A percentile compares a stretch with the other conserved stretches of the same genome.
These are phyloP conservation scores for Chelonus formosanus DNA, from an alignment of 2,888 invertebrate species.

Conservation along the genomic window DNA sequence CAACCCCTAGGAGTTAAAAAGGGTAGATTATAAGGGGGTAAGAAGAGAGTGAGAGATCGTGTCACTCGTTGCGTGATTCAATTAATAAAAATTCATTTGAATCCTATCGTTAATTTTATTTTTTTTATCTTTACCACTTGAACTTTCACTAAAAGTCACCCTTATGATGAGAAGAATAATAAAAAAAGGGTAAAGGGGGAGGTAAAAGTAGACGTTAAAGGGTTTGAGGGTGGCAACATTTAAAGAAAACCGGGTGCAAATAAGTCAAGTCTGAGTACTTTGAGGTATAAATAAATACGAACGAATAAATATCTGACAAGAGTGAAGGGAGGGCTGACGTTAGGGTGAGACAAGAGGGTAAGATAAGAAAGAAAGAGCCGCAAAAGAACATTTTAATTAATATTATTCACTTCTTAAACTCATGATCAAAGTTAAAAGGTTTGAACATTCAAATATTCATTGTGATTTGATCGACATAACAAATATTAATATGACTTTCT, in stretches of 20 bases:
- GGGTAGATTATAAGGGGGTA: not conserved
- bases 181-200: conserved; percentile 19
- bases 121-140: too few relatives aligned
- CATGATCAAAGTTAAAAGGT: conserved; percentile 54
- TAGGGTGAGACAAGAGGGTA: conserved; percentile 14
- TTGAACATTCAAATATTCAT: too few relatives aligned
- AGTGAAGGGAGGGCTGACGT: conserved; percentile 49
- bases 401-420: conserved; percentile 62
- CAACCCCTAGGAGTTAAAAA: conserved; percentile 4
- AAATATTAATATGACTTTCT: too few relatives aligned
- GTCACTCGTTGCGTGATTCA: conserved; percentile 53
- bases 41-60: conserved; percentile 25
- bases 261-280: conserved; percentile 36
- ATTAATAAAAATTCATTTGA: conserved; percentile 61
- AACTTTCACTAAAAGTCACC: too few relatives aligned
- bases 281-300: conserved; percentile 61
- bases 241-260: conserved; percentile 56
- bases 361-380: conserved; percentile 25
- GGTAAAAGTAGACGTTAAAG: conserved; percentile 46
- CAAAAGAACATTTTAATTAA: conserved; percentile 64
- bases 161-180: conserved; percentile 25
- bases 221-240: conserved; percentile 55
- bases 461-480: too few relatives aligned
- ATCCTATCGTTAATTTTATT: not conserved
- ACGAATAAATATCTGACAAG: conserved; percentile 63